A percentile compares a stretch with the other conserved stretches of the same genome.
These are phyloP conservation scores for Pristionchus fissidentatus DNA, from an alignment of 2,888 invertebrate species.

Conservation along the genomic window DNA sequence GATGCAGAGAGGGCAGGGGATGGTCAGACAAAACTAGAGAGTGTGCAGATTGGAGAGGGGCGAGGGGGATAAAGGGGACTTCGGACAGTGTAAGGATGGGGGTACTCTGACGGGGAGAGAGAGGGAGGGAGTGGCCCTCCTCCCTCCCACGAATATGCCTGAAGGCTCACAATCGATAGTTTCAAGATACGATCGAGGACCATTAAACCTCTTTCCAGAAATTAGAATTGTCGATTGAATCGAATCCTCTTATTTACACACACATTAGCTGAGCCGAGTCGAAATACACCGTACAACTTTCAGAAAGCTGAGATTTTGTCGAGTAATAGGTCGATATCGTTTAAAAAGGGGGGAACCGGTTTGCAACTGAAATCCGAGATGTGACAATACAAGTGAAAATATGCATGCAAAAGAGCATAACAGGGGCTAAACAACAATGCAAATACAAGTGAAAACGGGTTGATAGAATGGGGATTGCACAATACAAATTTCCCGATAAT, in stretches of 20 bases:
- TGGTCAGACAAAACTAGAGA: neutral
- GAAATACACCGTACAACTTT: neutral
- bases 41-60: constrained; percentile 1
- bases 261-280: neutral
- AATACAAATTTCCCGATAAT: neutral
- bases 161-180: neutral
- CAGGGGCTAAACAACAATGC: too few relatives aligned
- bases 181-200: neutral
- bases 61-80: neutral
- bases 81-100: constrained; percentile 36
- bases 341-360: constrained; percentile 7
- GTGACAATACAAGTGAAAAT: neutral
- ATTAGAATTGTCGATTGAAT: neutral
- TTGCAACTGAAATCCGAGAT: neutral
- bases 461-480: neutral
- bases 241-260: constrained; percentile 13
- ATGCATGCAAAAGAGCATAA: neutral
- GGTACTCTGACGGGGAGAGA: neutral
- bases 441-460: too few relatives aligned
- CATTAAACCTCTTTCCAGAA: neutral
- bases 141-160: neutral
- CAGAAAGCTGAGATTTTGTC: neutral
- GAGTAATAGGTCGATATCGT: neutral
- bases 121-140: neutral
- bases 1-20: neutral